These are phyloP conservation scores for human DNA, from an alignment of 2,113 vertebrate species.

Conservation along the genomic window DNA sequence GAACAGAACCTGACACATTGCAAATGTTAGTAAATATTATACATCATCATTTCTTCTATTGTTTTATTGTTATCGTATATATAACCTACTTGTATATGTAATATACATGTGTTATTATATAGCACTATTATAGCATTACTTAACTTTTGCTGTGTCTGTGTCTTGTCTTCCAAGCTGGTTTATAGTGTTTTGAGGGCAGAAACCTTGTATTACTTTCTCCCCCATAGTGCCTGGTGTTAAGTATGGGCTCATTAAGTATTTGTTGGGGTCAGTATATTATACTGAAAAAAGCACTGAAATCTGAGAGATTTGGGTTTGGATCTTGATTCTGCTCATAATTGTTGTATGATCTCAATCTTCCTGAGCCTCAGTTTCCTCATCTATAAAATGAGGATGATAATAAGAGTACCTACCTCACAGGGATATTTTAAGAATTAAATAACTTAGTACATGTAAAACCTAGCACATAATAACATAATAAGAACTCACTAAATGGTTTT, in stretches of 20 bases:
- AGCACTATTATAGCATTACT: neutral
- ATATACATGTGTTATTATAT: neutral
- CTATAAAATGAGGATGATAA: neutral
- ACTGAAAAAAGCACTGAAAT: neutral
- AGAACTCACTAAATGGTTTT: neutral
- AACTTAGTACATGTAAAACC: neutral
- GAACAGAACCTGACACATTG: neutral
- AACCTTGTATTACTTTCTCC: neutral
- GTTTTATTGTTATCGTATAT: neutral
- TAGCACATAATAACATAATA: neutral
- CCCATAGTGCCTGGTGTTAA: neutral
- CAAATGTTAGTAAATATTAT: conserved; percentile 7
- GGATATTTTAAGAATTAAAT: conserved; percentile 25
- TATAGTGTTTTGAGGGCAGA: conserved; percentile 37
- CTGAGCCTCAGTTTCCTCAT: neutral
- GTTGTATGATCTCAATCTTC: neutral
- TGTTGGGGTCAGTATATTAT: neutral
- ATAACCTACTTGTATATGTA: neutral
- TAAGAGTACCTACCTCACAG: neutral
- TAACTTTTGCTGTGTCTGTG: neutral
- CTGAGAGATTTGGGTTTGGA: neutral
- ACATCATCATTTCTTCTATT: neutral
- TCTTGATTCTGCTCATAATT: conserved; percentile 17
- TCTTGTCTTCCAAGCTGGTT: neutral
- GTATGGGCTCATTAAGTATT: conserved; percentile 1